phyloP scores from a whole-genome alignment of 2,797 vertebrate genomes.

The Paratrypauchen microcephalus region DNA sequence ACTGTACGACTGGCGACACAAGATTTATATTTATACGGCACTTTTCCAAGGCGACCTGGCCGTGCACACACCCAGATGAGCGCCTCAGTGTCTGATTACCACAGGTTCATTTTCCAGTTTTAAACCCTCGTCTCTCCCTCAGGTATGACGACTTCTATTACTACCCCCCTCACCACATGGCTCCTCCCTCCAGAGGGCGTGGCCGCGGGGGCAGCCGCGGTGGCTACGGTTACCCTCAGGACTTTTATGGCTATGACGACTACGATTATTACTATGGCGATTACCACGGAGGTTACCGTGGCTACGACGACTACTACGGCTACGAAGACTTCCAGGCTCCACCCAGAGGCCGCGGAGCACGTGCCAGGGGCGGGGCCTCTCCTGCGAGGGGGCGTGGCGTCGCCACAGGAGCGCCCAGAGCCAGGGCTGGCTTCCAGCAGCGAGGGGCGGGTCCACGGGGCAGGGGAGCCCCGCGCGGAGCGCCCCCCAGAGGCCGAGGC shows the following conservation, averaged over 20 bases:
- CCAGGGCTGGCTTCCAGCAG: slow-evolving; percentile 83
- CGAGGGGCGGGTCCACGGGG: slow-evolving; percentile 85
- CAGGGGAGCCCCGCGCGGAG: slow-evolving; percentile 89
- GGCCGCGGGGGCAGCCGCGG: slow-evolving; percentile 78
- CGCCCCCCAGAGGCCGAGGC: slow-evolving; percentile 96
- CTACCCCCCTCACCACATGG: slow-evolving; percentile 92
- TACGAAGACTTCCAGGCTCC: slow-evolving; percentile 97
- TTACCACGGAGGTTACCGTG: slow-evolving; percentile 96
- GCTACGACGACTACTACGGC: slow-evolving; percentile 96
- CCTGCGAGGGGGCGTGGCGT: slow-evolving; percentile 76
- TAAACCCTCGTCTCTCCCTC: slow-evolving; percentile 18
- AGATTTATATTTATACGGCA: too few species aligned
- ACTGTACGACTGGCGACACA: too few species aligned
- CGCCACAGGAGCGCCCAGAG: slow-evolving; percentile 81
- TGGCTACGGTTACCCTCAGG: slow-evolving; percentile 91
- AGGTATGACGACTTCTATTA: slow-evolving; percentile 99
- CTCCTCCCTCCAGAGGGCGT: slow-evolving; percentile 88
- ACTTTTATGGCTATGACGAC: slow-evolving; percentile 97
- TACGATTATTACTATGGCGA: slow-evolving; percentile 94
- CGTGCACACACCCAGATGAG: too few species aligned
- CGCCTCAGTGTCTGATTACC: too few species aligned
- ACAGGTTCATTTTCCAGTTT: neutral
- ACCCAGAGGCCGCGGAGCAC: slow-evolving; percentile 81
- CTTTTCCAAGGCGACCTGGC: too few species aligned
- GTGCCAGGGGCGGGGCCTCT: slow-evolving; percentile 76